Evolutionary conservation across 2,797 vertebrate species (phyloP), one percentile per base, ranked within the genome.

Genomic region (Myotis planiceps): DNA sequence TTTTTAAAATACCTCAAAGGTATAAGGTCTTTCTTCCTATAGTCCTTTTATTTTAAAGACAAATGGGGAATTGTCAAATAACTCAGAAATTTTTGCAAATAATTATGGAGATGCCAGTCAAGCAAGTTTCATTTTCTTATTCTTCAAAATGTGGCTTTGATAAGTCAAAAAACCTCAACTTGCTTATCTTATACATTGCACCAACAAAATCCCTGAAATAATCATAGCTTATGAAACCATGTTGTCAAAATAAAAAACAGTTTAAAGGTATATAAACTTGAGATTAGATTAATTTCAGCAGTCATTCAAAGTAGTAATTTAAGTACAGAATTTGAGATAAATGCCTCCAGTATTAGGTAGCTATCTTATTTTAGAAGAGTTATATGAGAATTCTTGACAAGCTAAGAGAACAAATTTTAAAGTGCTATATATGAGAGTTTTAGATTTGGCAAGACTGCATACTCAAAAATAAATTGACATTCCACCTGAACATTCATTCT

Each of bases 201-300:
- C 85, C 94, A 81, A 95, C 95, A 96, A 97, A 98, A 98, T 95
- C 94, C 93, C 93, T 85, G 82, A 97, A 94, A 86, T 97, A 97
- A 98, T 96, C 96, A 98, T 39, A 98, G 42, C 42, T 91, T 89
- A 96, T 97, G 85, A 97, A 63, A 53, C 80, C 14, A 90, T 96
- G 96, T 97, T 96, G 94, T 97, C 94, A 94, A 94, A 98, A 91
- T 93, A 97, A 88, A 87, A 96, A 75, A 88, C 96, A 95, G 79
- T 92, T 92, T 94, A 89, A 98, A 93, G 69, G 71, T 74, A 84
- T 89, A 79, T 96, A 93, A 97, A 93, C 76, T 74, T 97, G 95
- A 96, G 96, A 95, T 81, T 96, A 92, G 86, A 75, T 96, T 80
- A 96, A 96, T 98, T 98, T 88, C 75, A 97, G 95, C 95, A 96